A percentile compares a stretch with the other conserved stretches of the same genome.
Conservation (phyloP, 1,140 invertebrate genomes). For the Adelges cooleyi region DNA sequence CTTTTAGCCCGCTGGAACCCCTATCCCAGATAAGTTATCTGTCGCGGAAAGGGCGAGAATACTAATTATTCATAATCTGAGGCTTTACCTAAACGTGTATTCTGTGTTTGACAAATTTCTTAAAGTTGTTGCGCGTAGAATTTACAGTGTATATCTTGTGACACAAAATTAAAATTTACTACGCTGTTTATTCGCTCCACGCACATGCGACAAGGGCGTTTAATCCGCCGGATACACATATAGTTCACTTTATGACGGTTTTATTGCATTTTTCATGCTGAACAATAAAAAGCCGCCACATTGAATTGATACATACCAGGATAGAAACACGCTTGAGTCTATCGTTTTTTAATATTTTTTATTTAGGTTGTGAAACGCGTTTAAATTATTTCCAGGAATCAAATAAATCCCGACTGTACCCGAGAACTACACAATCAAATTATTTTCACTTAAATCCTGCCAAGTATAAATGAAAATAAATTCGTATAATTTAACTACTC, state of each 20-base stretch:
- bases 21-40: slow-evolving; percentile 2
- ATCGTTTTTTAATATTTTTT: too few species aligned
- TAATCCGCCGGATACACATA: not conserved
- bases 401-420: too few species aligned
- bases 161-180: slow-evolving; percentile 6
- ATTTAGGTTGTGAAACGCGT: too few species aligned
- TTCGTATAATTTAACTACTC: not conserved
- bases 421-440: not conserved
- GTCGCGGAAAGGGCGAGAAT: not conserved
- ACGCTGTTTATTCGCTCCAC: too few species aligned
- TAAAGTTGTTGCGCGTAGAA: slow-evolving; percentile 9
- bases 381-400: too few species aligned
- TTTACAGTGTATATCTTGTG: not conserved
- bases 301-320: not conserved
- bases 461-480: not conserved
- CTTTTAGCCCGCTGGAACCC: not conserved
- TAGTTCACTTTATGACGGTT: slow-evolving; percentile 13
- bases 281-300: not conserved
- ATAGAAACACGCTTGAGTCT: not conserved
- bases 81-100: slow-evolving; percentile 13
- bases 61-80: slow-evolving; percentile 27
- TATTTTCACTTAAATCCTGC: not conserved
- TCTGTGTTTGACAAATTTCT: slow-evolving; percentile 12
- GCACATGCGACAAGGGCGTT: not conserved
- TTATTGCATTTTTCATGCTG: not conserved